Conservation (phyloP, 2,888 invertebrate species). For the Hydropsyche betteni region DNA sequence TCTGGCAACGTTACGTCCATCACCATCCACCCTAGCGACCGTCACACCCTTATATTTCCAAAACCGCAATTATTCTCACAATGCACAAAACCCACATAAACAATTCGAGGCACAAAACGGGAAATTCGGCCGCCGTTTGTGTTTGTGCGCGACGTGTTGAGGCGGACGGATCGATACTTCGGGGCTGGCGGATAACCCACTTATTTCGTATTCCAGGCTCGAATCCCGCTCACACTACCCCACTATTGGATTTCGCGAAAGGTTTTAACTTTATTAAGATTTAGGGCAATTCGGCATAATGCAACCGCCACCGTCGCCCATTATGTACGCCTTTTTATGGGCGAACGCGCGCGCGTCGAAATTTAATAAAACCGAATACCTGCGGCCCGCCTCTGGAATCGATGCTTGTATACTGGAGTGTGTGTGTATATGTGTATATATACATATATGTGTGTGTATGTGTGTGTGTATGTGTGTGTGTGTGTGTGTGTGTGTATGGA, state of each 20-base stretch:
- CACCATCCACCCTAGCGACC: too few relatives aligned
- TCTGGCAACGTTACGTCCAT: too few relatives aligned
- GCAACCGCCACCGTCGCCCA: slow-evolving; percentile 8
- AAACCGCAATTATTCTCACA: too few relatives aligned
- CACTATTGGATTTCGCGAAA: slow-evolving; percentile 35
- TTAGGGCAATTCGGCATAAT: slow-evolving; percentile 38
- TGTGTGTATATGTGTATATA: too few relatives aligned
- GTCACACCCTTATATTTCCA: too few relatives aligned
- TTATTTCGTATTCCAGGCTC: slow-evolving; percentile 40
- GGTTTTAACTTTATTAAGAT: slow-evolving; percentile 40
- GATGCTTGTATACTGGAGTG: neutral
- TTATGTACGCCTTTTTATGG: neutral
- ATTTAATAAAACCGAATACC: slow-evolving; percentile 15
- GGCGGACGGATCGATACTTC: slow-evolving; percentile 31
- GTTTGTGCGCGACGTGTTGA: slow-evolving; percentile 18
- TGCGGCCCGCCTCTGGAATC: neutral
- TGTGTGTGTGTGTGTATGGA: too few relatives aligned
- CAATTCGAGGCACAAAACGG: too few relatives aligned
- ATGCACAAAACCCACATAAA: too few relatives aligned
- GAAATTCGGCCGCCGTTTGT: too few relatives aligned
- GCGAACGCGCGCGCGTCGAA: neutral
- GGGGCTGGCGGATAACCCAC: slow-evolving; percentile 36
- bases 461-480: too few relatives aligned
- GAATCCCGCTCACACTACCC: slow-evolving; percentile 6
- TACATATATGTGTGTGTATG: too few relatives aligned